Evolutionary conservation across 1,140 invertebrate species (phyloP).

Genomic region (Phortica variegata): DNA sequence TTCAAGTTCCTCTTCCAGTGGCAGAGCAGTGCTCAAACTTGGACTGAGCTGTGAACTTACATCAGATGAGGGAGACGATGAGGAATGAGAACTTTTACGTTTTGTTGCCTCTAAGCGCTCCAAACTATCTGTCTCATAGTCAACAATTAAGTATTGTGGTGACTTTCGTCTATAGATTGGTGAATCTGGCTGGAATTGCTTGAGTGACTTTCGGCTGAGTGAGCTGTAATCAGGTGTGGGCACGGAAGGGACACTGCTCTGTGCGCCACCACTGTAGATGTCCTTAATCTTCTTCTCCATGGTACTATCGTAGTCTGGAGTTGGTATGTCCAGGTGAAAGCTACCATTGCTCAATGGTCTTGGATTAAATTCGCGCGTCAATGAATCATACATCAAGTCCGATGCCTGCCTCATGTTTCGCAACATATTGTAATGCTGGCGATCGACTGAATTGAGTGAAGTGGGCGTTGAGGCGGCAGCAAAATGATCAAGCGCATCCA

Average conservation of each 20-base stretch:
- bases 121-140: constrained; percentile 79
- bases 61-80: constrained; percentile 66
- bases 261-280: constrained; percentile 47
- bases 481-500: constrained; percentile 48
- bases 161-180: constrained; percentile 52
- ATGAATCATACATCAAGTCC: constrained; percentile 66
- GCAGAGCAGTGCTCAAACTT: constrained; percentile 67
- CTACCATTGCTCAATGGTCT: constrained; percentile 17
- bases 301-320: constrained; percentile 55
- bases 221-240: constrained; percentile 57
- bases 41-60: constrained; percentile 70
- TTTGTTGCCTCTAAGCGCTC: constrained; percentile 65
- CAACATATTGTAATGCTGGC: constrained; percentile 51
- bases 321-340: constrained; percentile 36
- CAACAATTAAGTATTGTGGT: constrained; percentile 58
- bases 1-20: constrained; percentile 75
- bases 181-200: constrained; percentile 54
- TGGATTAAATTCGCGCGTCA: constrained; percentile 57
- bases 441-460: constrained; percentile 36
- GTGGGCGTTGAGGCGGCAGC: constrained; percentile 45
- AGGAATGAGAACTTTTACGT: constrained; percentile 58
- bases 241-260: constrained; percentile 50
- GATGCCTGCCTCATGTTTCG: constrained; percentile 58
- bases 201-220: constrained; percentile 39
- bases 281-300: constrained; percentile 55